phyloP scores from a whole-genome alignment of 2,113 vertebrate species.

The Sprattus sprattus region DNA sequence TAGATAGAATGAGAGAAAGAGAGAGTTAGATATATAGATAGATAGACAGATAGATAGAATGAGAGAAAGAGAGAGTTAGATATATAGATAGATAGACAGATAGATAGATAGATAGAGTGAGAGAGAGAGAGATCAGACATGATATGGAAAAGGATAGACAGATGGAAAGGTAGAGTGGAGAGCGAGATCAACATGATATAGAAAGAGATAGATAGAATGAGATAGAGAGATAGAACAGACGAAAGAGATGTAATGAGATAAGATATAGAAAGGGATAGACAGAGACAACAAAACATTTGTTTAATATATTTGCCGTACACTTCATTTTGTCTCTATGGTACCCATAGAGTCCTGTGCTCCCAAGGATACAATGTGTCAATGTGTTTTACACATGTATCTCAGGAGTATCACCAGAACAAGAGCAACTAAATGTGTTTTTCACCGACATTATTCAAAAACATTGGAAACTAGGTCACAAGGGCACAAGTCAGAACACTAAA shows the following conservation, averaged over 20 bases:
- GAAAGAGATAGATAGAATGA: background rate
- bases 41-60: background rate
- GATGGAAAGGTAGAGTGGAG: no score
- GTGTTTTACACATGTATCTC: background rate
- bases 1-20: background rate
- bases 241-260: background rate
- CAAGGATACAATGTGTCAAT: background rate
- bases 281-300: background rate
- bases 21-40: background rate
- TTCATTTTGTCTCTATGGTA: background rate
- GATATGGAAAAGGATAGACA: no score
- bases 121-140: background rate
- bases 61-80: background rate
- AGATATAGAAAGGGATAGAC: background rate
- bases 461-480: background rate
- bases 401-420: background rate
- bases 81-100: slow-evolving; percentile 10
- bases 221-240: background rate
- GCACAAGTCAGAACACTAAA: background rate
- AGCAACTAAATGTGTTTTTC: background rate
- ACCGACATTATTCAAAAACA: background rate
- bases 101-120: background rate
- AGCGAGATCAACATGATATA: no score
- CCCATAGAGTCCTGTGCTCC: background rate
- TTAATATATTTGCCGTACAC: background rate